Conservation (phyloP, 2,888 invertebrate genomes). For the Dynastes hyllus region DNA sequence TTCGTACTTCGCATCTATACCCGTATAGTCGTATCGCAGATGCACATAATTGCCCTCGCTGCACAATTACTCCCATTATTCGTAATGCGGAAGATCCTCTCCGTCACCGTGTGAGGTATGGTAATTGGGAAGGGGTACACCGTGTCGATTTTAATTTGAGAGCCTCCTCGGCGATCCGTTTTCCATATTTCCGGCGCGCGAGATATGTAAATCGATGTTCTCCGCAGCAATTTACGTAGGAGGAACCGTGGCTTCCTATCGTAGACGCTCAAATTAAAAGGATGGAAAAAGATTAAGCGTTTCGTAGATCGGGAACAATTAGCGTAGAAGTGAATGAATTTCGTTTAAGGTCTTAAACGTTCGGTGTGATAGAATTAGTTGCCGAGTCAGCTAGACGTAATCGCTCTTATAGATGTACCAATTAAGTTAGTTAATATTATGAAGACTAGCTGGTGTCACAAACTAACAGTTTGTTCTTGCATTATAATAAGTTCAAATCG, state of each 20-base stretch:
- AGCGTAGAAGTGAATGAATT: too few relatives aligned
- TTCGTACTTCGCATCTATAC: background rate
- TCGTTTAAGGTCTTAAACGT: too few relatives aligned
- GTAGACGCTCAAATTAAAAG: too few relatives aligned
- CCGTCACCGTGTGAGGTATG: constrained; percentile 15
- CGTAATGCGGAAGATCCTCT: constrained; percentile 20
- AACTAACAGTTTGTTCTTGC: too few relatives aligned
- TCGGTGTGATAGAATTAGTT: too few relatives aligned
- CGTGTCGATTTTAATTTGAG: constrained; percentile 36
- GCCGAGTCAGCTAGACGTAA: too few relatives aligned
- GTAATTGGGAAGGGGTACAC: constrained; percentile 24
- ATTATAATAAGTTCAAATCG: too few relatives aligned
- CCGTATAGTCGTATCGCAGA: constrained; percentile 30
- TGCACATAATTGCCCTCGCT: constrained; percentile 34
- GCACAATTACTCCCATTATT: constrained; percentile 36
- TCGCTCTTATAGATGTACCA: too few relatives aligned
- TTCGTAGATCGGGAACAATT: too few relatives aligned
- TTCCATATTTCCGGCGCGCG: constrained; percentile 19
- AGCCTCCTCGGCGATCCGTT: constrained; percentile 1
- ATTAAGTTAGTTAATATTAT: too few relatives aligned
- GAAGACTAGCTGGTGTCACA: too few relatives aligned
- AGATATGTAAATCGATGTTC: constrained; percentile 6
- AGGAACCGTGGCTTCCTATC: background rate
- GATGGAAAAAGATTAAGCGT: too few relatives aligned
- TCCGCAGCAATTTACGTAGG: background rate